Evolutionary conservation across 1,140 invertebrate genomes (phyloP).

Genomic region (Thrips palmi): DNA sequence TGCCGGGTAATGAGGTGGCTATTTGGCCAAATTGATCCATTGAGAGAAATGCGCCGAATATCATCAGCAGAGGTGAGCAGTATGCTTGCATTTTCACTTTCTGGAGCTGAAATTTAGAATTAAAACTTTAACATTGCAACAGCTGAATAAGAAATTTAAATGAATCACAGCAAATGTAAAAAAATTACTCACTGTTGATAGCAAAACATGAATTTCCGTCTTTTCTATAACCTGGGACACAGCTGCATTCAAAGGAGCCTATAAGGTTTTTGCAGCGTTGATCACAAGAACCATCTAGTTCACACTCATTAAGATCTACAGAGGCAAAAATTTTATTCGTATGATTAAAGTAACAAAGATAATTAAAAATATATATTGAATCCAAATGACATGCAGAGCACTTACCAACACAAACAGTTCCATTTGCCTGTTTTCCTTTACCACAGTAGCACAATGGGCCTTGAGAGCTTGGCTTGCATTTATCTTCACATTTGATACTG

Average conservation of each 20-base stretch:
- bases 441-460: conserved; percentile 57
- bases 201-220: conserved; percentile 35
- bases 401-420: conserved; percentile 39
- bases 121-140: not conserved
- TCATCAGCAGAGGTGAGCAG: conserved; percentile 32
- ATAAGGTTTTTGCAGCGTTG: conserved; percentile 56
- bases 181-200: conserved; percentile 39
- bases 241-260: conserved; percentile 54
- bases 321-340: conserved; percentile 19
- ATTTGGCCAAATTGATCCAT: conserved; percentile 27
- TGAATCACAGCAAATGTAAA: conserved; percentile 1
- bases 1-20: conserved; percentile 23
- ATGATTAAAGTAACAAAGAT: conserved; percentile 6
- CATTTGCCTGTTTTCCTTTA: conserved; percentile 44
- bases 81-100: conserved; percentile 27
- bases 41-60: conserved; percentile 30
- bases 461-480: conserved; percentile 40
- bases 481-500: conserved; percentile 39
- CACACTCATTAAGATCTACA: conserved; percentile 63
- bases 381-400: conserved; percentile 5
- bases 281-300: conserved; percentile 50
- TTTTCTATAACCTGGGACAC: conserved; percentile 51
- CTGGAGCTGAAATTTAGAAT: conserved; percentile 26
- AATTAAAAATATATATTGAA: not conserved
- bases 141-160: conserved; percentile 1